These are phyloP conservation scores for Eueremaeus valkanovi DNA, from an alignment of 2,888 invertebrate species.

Conservation along the genomic window DNA sequence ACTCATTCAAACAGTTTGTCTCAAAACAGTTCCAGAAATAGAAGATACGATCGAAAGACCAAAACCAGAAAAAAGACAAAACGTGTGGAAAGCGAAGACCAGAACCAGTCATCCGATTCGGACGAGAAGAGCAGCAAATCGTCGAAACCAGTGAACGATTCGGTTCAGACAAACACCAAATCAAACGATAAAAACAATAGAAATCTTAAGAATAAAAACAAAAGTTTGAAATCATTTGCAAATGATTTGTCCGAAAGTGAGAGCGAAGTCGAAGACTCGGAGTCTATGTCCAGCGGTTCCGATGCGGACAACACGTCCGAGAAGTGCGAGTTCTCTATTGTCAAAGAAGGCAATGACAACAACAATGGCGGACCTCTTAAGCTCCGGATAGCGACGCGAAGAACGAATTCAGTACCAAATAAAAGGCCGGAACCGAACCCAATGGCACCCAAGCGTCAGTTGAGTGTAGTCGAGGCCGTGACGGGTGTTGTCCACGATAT, in stretches of 20 bases:
- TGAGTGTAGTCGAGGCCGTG: conserved; percentile 13
- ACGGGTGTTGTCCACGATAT: neutral
- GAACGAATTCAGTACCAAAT: conserved; percentile 28
- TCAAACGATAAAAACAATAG: neutral
- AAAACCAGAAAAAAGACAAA: conserved; percentile 9
- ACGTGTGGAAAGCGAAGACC: neutral
- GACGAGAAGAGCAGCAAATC: conserved; percentile 16
- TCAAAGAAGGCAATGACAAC: conserved; percentile 10
- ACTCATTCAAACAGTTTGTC: conserved; percentile 18
- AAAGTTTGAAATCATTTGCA: conserved; percentile 19
- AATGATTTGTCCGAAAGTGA: conserved; percentile 17
- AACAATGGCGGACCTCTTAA: conserved; percentile 17
- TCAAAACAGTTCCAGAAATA: conserved; percentile 16
- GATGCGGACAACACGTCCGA: conserved; percentile 15
- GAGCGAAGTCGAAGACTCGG: conserved; percentile 25
- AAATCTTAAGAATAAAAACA: neutral
- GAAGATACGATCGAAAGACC: neutral
- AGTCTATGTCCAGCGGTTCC: neutral
- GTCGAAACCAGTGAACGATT: neutral
- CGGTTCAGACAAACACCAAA: neutral
- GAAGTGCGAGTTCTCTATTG: conserved; percentile 32
- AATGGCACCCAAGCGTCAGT: neutral
- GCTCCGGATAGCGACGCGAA: conserved; percentile 15
- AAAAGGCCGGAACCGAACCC: neutral
- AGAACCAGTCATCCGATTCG: conserved; percentile 5